Evolutionary conservation across 2,888 invertebrate genomes (phyloP), one percentile per base, ranked within the genome.

Genomic region (Patella pellucida): DNA sequence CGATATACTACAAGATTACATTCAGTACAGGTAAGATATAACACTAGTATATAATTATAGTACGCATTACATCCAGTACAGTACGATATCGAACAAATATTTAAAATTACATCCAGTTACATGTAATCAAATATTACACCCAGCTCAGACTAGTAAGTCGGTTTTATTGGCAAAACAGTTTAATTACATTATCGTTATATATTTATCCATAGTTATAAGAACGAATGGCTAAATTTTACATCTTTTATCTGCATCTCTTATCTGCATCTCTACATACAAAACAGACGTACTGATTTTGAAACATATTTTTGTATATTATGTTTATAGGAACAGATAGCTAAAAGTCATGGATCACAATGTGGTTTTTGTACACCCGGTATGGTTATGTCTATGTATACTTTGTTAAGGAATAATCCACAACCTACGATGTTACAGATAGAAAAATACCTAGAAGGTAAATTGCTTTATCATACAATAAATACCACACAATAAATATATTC

Each of bases 291-390:
- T 41, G 41, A 16, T 50, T 15, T 31, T 69, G 74, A 0, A 41
- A 41, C 41, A 9, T 41, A 7, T 0, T 41, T 9, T 31, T 31
- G 5, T 5, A 68, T n/a, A 4, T 68, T 31, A 31, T 12, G 31
- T 54, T 74, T 79, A 1, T 76, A 87, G 86, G 86, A 86, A 72
- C 75, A 96, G 81, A 93, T 97, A 81, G 97, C 96, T 0, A 95
- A 95, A 91, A 93, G 96, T 0, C 97, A 98, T 88, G 98, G 98
- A 0, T 96, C 97, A 0, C 97, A 98, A 90, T 98, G 97, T 89
- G 97, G 97, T 1, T 97, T 96, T 90, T 97, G 97, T 86, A 97
- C 97, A 0, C 97, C 97, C 0, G 98, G 98, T 50, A 97, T 98
- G 79, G 96, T 98, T 0, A 98, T 98, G 98, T 97, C 97, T 1